phyloP scores from a whole-genome alignment of 2,797 vertebrate genomes.

The Glossophaga mutica region DNA sequence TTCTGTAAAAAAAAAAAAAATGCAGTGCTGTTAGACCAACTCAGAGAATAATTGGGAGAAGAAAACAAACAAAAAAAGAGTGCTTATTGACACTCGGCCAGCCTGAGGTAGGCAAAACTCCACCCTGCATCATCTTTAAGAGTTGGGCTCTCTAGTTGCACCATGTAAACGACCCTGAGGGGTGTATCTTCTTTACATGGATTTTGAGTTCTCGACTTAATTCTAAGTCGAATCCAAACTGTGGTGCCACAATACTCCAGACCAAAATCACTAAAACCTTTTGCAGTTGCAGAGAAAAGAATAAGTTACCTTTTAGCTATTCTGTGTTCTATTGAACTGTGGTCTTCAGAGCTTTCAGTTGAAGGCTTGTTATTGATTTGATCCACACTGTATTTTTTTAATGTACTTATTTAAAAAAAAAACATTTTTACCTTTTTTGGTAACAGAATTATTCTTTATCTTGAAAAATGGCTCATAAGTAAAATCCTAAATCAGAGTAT shows the following conservation, averaged over 20 bases:
- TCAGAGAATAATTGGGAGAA: neutral
- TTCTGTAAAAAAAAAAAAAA: neutral
- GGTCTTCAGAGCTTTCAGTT: slow-evolving; percentile 35
- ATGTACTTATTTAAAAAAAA: neutral
- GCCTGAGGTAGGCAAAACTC: neutral
- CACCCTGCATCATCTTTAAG: neutral
- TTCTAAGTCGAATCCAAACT: neutral
- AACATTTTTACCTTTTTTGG: neutral
- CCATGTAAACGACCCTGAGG: neutral
- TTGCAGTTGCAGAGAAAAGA: neutral
- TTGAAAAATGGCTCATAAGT: neutral
- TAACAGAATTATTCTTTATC: slow-evolving; percentile 1
- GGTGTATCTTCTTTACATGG: neutral
- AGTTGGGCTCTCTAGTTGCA: neutral
- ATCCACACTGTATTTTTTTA: neutral
- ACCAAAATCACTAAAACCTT: neutral
- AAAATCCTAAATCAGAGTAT: neutral
- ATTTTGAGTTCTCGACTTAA: neutral
- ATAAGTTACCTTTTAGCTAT: neutral
- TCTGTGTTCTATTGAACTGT: neutral
- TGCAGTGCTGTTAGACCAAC: neutral
- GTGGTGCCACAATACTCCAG: neutral
- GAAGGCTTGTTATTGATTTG: slow-evolving; percentile 36
- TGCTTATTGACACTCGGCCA: neutral
- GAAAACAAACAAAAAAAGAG: neutral